Evolutionary conservation across 2,113 vertebrate genomes (phyloP).

Genomic region (Apteryx owenii): DNA sequence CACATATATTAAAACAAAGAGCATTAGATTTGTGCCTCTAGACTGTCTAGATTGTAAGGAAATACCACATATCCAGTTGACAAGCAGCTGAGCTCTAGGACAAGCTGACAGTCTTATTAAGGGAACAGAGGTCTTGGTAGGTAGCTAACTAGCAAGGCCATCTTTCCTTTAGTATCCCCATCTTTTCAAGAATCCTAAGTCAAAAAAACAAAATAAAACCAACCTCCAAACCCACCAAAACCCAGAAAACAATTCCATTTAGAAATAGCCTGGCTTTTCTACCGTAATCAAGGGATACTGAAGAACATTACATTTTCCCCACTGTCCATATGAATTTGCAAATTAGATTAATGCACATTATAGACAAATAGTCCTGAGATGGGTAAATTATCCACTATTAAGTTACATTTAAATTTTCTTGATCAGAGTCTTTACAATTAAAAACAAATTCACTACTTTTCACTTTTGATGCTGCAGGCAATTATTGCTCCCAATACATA

Average conservation of each 20-base stretch:
- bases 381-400: background rate
- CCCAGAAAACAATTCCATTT: background rate
- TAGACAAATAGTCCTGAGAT: background rate
- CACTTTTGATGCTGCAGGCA: background rate
- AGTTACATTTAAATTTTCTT: background rate
- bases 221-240: background rate
- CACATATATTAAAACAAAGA: background rate
- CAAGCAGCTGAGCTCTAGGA: background rate
- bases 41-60: background rate
- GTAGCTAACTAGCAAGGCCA: accelerated
- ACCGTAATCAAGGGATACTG: background rate
- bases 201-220: background rate
- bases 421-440: background rate
- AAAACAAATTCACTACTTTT: background rate
- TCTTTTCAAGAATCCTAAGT: background rate
- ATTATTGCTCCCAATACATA: background rate
- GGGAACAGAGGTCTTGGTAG: background rate
- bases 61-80: background rate
- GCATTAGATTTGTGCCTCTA: background rate
- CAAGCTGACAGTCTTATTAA: background rate
- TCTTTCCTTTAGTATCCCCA: background rate
- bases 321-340: background rate
- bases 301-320: background rate
- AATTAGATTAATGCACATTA: background rate
- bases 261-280: background rate